A percentile compares a stretch with the other conserved stretches of the same genome.
phyloP scores from a whole-genome alignment of 2,797 vertebrate genomes.

The Fistularia tabacaria region DNA sequence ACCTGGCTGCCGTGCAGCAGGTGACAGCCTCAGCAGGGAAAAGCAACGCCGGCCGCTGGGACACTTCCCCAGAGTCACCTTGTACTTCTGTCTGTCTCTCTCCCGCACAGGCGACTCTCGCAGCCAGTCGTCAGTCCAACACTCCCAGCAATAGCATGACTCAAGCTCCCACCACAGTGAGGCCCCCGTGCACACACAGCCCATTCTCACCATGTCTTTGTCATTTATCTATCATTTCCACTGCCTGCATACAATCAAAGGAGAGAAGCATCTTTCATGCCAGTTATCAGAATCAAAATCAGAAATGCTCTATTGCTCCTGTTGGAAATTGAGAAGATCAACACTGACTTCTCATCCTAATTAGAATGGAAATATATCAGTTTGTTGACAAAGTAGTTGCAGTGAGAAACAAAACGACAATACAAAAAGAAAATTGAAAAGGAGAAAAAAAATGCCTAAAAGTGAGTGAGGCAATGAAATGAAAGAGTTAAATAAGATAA shows the following conservation, averaged over 20 bases:
- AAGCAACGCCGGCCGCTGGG: neutral
- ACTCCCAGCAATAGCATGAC: constrained; percentile 86
- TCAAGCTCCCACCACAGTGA: constrained; percentile 84
- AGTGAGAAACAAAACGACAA: too few species aligned
- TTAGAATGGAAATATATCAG: too few species aligned
- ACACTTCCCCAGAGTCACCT: neutral
- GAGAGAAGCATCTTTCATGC: neutral
- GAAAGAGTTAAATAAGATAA: too few species aligned
- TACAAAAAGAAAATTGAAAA: too few species aligned
- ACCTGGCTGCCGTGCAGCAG: constrained; percentile 96
- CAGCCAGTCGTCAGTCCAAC: constrained; percentile 92
- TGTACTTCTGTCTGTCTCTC: constrained; percentile 3
- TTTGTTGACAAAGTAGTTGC: too few species aligned
- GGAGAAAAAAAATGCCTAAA: too few species aligned
- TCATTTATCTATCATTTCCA: neutral
- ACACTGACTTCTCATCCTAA: too few species aligned
- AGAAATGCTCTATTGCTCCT: too few species aligned
- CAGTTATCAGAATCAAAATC: too few species aligned
- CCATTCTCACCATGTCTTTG: neutral
- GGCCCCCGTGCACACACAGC: constrained; percentile 27
- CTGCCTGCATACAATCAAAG: neutral
- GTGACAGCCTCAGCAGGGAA: constrained; percentile 55
- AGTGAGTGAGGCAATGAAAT: too few species aligned
- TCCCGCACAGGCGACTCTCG: constrained; percentile 86
- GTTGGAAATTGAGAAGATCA: too few species aligned